Conservation (phyloP, 1,140 invertebrate species). For the Drosophila equinoxialis region DNA sequence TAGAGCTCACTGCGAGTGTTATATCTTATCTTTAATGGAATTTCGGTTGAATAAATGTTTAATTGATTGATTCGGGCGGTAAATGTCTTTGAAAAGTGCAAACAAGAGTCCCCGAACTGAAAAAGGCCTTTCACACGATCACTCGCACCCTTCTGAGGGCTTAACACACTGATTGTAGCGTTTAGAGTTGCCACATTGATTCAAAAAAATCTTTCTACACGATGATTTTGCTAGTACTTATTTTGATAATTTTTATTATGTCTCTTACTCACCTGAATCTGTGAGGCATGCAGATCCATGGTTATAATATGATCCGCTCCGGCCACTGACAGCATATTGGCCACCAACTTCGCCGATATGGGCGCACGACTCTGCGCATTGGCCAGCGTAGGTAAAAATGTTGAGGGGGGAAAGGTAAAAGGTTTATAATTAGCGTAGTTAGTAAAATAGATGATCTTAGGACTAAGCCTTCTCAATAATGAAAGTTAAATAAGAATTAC, state of each 20-base stretch:
- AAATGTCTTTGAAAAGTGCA: no score
- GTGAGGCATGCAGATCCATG: conserved; percentile 99
- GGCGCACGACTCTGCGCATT: conserved; percentile 95
- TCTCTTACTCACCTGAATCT: conserved; percentile 90
- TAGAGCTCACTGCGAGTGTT: no score
- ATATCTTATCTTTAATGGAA: no score
- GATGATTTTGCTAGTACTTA: background rate
- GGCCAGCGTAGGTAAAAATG: conserved; percentile 66
- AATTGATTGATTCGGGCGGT: no score
- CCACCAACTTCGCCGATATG: conserved; percentile 98
- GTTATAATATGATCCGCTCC: conserved; percentile 99
- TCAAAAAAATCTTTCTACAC: background rate
- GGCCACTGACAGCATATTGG: conserved; percentile 98
- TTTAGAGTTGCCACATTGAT: no score
- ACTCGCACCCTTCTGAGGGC: no score
- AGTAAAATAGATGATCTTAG: conserved; percentile 41
- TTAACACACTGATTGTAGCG: no score
- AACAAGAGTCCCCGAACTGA: no score
- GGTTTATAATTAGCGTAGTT: conserved; percentile 69
- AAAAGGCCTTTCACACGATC: no score
- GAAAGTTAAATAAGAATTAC: conserved; percentile 51
- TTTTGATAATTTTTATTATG: background rate
- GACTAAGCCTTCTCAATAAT: conserved; percentile 28
- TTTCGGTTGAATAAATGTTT: no score
- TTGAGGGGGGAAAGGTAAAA: conserved; percentile 43